Conservation (phyloP, 2,888 invertebrate species). For the Spicauda simplicius region DNA sequence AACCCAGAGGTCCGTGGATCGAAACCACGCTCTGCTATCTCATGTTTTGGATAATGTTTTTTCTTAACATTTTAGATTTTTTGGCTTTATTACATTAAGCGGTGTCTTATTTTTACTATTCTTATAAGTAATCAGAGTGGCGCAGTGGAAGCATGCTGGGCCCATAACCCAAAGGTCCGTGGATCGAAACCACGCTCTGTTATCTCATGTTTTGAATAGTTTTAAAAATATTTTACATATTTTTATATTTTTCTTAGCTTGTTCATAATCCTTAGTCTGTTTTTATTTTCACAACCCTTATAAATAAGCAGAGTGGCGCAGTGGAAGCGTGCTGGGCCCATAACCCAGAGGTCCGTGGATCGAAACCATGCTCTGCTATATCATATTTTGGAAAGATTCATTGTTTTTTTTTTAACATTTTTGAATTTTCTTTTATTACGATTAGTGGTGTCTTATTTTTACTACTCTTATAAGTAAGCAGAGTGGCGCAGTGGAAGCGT, state of each 20-base stretch:
- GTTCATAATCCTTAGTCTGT: no score
- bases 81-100: no score
- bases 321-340: constrained; percentile 94
- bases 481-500: constrained; percentile 94
- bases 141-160: constrained; percentile 94
- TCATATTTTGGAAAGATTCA: no score
- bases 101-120: no score
- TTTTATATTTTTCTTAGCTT: no score
- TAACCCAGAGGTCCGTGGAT: constrained; percentile 97
- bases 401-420: no score
- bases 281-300: no score
- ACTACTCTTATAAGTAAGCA: constrained; percentile 70
- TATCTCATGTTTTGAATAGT: constrained; percentile 58
- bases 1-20: constrained; percentile 97
- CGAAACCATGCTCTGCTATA: constrained; percentile 93
- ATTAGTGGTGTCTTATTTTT: no score
- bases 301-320: constrained; percentile 85
- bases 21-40: constrained; percentile 92
- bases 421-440: no score
- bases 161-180: constrained; percentile 97
- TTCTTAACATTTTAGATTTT: no score
- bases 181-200: constrained; percentile 95
- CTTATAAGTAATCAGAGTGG: constrained; percentile 87
- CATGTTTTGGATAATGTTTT: no score
- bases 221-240: no score